Evolutionary conservation across 2,797 vertebrate species (phyloP).

Genomic region (Sebastiscus albofasciatus): DNA sequence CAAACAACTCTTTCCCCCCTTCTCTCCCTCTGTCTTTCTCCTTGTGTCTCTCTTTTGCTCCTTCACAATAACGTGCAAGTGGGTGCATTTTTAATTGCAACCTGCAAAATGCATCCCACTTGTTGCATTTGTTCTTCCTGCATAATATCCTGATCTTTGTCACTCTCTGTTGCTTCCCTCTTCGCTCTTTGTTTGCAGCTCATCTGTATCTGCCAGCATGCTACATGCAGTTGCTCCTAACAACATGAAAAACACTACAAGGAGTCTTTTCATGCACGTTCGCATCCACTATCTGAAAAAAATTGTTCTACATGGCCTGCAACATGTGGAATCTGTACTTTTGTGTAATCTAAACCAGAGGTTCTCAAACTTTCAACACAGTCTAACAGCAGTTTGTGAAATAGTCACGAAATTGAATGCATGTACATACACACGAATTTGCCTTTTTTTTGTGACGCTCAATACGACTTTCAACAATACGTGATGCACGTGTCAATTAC

Average conservation of each 20-base stretch:
- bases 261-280: background rate
- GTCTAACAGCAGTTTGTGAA: too few species aligned
- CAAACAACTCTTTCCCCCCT: constrained; percentile 59
- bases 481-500: too few species aligned
- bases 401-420: too few species aligned
- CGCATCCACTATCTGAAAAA: background rate
- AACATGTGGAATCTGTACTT: background rate
- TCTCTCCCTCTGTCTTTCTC: constrained; percentile 28
- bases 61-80: constrained; percentile 33
- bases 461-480: too few species aligned
- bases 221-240: background rate
- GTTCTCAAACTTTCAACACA: background rate
- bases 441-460: too few species aligned
- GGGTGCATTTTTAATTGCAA: constrained; percentile 6
- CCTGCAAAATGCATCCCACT: constrained; percentile 25
- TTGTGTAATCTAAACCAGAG: background rate
- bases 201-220: background rate
- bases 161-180: background rate
- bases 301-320: background rate
- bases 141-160: too few species aligned
- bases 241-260: background rate
- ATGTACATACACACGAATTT: too few species aligned
- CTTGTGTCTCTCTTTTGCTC: constrained; percentile 13
- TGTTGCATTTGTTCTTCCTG: constrained; percentile 10
- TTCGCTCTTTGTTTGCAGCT: background rate